Evolutionary conservation across 2,797 vertebrate genomes (phyloP), one percentile per base, ranked within the genome.

Genomic region (Limnodromus scolopaceus): DNA sequence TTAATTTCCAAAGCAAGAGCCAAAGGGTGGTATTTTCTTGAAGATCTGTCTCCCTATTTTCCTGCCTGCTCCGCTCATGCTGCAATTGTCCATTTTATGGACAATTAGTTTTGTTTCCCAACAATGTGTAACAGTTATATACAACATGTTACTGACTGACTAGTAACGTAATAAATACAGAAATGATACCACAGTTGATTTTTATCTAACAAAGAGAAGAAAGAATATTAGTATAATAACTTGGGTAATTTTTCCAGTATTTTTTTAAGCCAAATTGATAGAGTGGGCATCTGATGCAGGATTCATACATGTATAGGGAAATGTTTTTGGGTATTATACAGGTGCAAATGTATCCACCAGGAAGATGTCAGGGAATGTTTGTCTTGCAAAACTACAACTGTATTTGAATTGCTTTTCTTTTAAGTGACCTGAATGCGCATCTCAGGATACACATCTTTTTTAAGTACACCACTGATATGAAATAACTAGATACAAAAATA

Each of bases 181-280:
- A 8, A 69, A 22, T 53, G 49, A 43, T 32, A 34, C 20, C 25
- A 61, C 20, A 75, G 9, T 19, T 60, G 9, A 45, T 83, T 80
- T 87, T 87, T 53, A 23, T 30, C 19, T 65, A 69, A 83, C 13
- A 74, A 84, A 63, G 20, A 68, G n/a, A 83, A 75, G 23, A 51
- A 69, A 34, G 16, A 72, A 13, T 27, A 51, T 36, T 10, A 19
- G 10, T 63, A 12, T 48, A 82, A 57, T 19, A 63, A 1, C 4
- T 41, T 49, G 16, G 2, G 20, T 32, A 1, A 53, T 30, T 27
- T 82, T 82, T 41, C 16, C 0, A 0, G 2, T 7, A 9, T 6
- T 27, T 60, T 91, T 87, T 54, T 10, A 78, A 78, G 23, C 11
- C 6, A 64, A 1, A 9, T 55, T 64, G 23, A 27, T 41, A 57